Evolutionary conservation across 1,140 invertebrate genomes (phyloP).

Genomic region (Macrotrachela quadricornifera): DNA sequence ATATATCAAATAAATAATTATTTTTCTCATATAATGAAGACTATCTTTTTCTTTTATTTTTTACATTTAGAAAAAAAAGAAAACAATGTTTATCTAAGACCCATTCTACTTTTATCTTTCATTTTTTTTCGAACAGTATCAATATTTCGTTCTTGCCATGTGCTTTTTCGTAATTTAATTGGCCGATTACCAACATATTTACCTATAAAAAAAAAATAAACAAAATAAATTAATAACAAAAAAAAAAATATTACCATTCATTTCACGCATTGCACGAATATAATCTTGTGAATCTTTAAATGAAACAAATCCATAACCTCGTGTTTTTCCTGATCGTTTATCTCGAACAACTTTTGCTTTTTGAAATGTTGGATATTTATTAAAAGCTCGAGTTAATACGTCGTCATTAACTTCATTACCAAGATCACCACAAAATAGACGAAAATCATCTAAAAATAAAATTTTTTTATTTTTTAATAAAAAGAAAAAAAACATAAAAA

Average conservation of each 20-base stretch:
- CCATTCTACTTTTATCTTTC: constrained; percentile 49
- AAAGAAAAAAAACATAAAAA: background rate
- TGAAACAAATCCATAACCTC: constrained; percentile 95
- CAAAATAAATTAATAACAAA: background rate
- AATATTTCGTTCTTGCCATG: constrained; percentile 76
- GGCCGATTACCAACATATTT: constrained; percentile 88
- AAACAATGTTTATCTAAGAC: constrained; percentile 13
- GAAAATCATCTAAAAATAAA: constrained; percentile 57
- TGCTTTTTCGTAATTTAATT: constrained; percentile 86
- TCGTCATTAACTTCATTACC: constrained; percentile 98
- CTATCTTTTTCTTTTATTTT: no score
- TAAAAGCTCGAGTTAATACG: constrained; percentile 70
- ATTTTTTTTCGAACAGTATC: constrained; percentile 83
- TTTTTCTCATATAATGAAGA: no score
- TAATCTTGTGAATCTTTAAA: constrained; percentile 95
- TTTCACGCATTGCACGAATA: constrained; percentile 90
- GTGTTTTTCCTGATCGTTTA: constrained; percentile 87
- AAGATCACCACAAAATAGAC: constrained; percentile 93
- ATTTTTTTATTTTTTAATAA: constrained; percentile 5
- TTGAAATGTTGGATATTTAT: constrained; percentile 77
- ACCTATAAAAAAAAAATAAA: constrained; percentile 17
- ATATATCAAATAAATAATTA: no score
- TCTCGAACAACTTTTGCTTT: constrained; percentile 85
- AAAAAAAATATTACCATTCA: constrained; percentile 41
- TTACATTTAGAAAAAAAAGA: no score